Evolutionary conservation across 2,797 vertebrate species (phyloP), one percentile per base, ranked within the genome.

Genomic region (Halcyon leucocephala): DNA sequence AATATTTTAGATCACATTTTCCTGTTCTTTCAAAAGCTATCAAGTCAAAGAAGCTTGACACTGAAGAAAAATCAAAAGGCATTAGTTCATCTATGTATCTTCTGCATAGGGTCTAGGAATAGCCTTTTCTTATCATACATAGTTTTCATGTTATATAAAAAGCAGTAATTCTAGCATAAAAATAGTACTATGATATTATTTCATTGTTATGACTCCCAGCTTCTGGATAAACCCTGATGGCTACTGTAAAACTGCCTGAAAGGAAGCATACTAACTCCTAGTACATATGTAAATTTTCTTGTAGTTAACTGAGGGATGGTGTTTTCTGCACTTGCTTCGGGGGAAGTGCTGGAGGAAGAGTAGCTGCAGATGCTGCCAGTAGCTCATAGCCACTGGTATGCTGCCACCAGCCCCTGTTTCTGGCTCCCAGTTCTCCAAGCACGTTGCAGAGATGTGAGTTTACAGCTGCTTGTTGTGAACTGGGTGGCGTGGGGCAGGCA

Each of bases 21-120:
- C 86, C 84, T 93, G 86, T 97, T 95, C 86, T 91, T 96, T 93
- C 65, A 85, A 96, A 96, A 80, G 51, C 77, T 78, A 67, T 95
- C 81, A 95, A 96, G 69, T 91, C 87, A 95, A 96, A 96, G 92
- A 89, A 86, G 49, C 21, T 44, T 71, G 41, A 65, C 24, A 71
- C 44, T 80, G 41, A 58, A 89, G 76, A 77, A 79, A 89, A 71
- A 61, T 33, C 48, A 65, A 64, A 70, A 60, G 14, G 13, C n/a
- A 42, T 55, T 25, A 90, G 67, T 48, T 17, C 22, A 15, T 76
- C 77, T 93, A 89, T 80, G 33, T 73, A 65, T 62, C 31, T 89
- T n/a, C 61, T 72, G 8, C 42, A n/a, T 2, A 72, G 58, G 24
- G 14, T 51, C 33, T 79, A 64, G 54, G 69, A 82, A 44, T 66